phyloP scores from a whole-genome alignment of 2,113 vertebrate genomes.

The Scatophagus argus region DNA sequence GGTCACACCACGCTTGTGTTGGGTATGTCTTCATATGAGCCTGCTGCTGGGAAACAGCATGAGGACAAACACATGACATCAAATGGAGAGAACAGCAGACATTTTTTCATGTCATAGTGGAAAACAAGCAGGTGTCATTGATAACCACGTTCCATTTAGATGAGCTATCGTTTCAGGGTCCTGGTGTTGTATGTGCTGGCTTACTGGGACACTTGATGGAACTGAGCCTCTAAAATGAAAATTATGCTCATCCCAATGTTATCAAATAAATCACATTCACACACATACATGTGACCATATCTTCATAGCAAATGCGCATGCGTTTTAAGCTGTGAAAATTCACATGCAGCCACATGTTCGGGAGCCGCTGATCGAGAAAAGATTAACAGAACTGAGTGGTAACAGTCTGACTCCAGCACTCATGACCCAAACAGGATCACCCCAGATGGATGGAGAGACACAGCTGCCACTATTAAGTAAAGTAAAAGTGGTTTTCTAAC shows the following conservation, averaged over 20 bases:
- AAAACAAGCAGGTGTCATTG: neutral
- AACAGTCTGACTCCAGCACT: no score
- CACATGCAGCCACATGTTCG: no score
- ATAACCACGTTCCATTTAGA: neutral
- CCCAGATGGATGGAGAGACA: neutral
- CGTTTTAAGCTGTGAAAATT: no score
- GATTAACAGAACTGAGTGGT: no score
- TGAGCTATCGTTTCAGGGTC: neutral
- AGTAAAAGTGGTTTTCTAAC: constrained; percentile 69
- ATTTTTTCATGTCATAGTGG: neutral
- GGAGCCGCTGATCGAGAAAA: no score
- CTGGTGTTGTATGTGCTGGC: neutral
- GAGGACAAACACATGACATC: constrained; percentile 10
- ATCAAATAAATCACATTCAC: neutral
- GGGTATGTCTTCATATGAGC: constrained; percentile 24
- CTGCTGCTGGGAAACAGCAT: constrained; percentile 13
- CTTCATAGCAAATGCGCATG: no score
- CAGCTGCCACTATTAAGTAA: neutral
- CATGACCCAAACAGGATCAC: neutral
- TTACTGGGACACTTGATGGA: neutral
- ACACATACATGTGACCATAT: no score
- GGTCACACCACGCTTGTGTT: constrained; percentile 20
- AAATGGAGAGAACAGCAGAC: neutral
- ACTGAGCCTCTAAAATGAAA: neutral
- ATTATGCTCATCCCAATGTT: no score